Conservation (phyloP, 2,113 vertebrate species). For the Ptilonorhynchus violaceus region DNA sequence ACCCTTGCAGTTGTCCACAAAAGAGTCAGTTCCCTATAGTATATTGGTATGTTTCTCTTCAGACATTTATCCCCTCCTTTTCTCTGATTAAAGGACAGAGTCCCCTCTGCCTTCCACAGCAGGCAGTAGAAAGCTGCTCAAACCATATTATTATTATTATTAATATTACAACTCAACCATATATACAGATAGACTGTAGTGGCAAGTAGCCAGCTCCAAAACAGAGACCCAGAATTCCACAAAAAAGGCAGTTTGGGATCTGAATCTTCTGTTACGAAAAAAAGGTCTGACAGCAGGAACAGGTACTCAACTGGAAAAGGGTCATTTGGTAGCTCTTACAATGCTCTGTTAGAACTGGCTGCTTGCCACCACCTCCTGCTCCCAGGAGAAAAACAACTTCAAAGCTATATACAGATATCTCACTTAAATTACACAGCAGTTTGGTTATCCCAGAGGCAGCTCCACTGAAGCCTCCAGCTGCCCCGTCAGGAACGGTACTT, state of each 20-base stretch:
- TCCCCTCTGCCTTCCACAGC: background rate
- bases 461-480: slow-evolving; percentile 48
- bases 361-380: slow-evolving; percentile 50
- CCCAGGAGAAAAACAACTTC: slow-evolving; percentile 59
- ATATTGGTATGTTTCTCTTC: background rate
- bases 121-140: slow-evolving; percentile 1
- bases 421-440: slow-evolving; percentile 75
- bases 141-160: background rate
- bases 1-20: background rate
- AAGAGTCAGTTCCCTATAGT: background rate
- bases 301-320: slow-evolving; percentile 16
- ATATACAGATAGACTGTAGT: slow-evolving; percentile 51
- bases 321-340: slow-evolving; percentile 51
- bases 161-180: slow-evolving; percentile 51
- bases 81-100: background rate
- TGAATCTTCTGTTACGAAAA: slow-evolving; percentile 22
- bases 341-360: slow-evolving; percentile 46
- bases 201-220: slow-evolving; percentile 68
- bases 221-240: slow-evolving; percentile 40
- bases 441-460: slow-evolving; percentile 60
- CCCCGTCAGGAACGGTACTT: slow-evolving; percentile 75
- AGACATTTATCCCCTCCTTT: background rate
- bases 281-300: slow-evolving; percentile 8
- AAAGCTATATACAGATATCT: slow-evolving; percentile 73
- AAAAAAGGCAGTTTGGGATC: background rate